Percentiles rank a stretch among this genome's conserved stretches.
phyloP scores from a whole-genome alignment of 2,888 invertebrate genomes.

The Palloptera scutellata region DNA sequence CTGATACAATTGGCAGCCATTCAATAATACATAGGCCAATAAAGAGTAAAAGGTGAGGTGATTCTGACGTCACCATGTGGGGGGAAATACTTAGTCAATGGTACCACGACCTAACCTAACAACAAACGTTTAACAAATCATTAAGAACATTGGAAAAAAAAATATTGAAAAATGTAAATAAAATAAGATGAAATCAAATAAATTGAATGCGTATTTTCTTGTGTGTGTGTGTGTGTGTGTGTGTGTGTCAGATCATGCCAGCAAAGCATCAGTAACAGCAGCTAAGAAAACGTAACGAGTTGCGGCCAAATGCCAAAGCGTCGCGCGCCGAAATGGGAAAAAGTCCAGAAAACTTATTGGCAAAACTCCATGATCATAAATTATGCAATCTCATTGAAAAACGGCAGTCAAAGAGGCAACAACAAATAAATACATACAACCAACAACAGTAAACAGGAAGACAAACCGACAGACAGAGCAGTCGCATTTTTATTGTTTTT shows the following conservation, averaged over 20 bases:
- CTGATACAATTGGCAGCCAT: constrained; percentile 52
- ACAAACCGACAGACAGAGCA: background rate
- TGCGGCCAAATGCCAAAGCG: constrained; percentile 18
- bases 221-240: background rate
- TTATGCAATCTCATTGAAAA: constrained; percentile 50
- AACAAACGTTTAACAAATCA: background rate
- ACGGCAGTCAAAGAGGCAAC: background rate
- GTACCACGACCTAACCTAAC: constrained; percentile 47
- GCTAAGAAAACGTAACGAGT: background rate
- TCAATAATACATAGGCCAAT: constrained; percentile 46
- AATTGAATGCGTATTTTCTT: background rate
- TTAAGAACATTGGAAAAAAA: background rate
- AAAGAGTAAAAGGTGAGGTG: background rate
- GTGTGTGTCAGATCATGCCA: background rate
- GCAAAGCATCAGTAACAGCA: background rate
- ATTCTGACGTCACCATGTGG: constrained; percentile 35
- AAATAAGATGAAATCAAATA: background rate
- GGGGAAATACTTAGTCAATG: background rate
- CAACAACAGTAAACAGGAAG: background rate
- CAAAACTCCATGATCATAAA: constrained; percentile 62
- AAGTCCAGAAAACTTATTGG: constrained; percentile 58
- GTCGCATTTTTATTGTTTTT: background rate
- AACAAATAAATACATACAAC: background rate
- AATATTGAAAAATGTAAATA: background rate
- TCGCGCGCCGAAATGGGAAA: constrained; percentile 43